phyloP scores from a whole-genome alignment of 2,888 invertebrate genomes.

The Villa cingulata region DNA sequence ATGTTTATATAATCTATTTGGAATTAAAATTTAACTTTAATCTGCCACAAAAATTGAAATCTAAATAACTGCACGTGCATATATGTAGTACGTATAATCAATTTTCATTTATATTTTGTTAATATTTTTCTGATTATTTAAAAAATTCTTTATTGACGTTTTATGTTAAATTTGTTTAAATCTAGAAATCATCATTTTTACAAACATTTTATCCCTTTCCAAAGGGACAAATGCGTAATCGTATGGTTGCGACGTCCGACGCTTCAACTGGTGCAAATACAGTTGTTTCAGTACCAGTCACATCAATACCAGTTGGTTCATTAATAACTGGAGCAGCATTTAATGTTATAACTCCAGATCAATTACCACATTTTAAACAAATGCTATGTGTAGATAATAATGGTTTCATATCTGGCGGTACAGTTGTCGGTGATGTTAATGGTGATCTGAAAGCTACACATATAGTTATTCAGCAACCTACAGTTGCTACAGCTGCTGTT shows the following conservation, averaged over 20 bases:
- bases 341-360: slow-evolving; percentile 75
- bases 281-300: slow-evolving; percentile 31
- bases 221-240: slow-evolving; percentile 15
- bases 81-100: too few relatives aligned
- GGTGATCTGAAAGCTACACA: slow-evolving; percentile 59
- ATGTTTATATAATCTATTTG: too few relatives aligned
- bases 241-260: slow-evolving; percentile 31
- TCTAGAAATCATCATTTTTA: background rate
- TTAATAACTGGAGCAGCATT: slow-evolving; percentile 68
- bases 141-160: too few relatives aligned
- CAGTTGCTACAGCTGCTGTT: slow-evolving; percentile 4
- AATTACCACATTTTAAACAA: slow-evolving; percentile 70
- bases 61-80: too few relatives aligned
- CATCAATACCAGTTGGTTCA: slow-evolving; percentile 57
- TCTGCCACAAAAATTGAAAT: too few relatives aligned
- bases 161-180: background rate
- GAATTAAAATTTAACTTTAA: too few relatives aligned
- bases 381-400: slow-evolving; percentile 78
- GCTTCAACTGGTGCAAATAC: slow-evolving; percentile 23
- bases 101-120: too few relatives aligned
- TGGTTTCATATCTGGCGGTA: slow-evolving; percentile 57
- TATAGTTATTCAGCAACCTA: slow-evolving; percentile 54
- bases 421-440: slow-evolving; percentile 44
- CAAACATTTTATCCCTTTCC: background rate
- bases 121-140: too few relatives aligned